phyloP scores from a whole-genome alignment of 2,888 invertebrate species.

The Morinoia aosen region DNA sequence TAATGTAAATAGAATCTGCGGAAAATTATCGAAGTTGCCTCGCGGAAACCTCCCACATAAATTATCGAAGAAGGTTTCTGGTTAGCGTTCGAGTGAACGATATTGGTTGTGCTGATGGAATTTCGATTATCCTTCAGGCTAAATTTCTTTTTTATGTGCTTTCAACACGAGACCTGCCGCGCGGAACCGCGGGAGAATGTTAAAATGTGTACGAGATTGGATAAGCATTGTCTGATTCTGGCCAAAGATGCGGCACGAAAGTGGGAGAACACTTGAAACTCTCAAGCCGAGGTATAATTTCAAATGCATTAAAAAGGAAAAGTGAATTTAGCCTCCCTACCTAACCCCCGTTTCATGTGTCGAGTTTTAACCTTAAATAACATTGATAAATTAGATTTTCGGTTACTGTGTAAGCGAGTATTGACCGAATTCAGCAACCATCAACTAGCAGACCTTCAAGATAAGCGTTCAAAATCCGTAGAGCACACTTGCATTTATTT shows the following conservation, averaged over 20 bases:
- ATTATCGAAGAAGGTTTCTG: constrained; percentile 45
- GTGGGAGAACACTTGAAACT: neutral
- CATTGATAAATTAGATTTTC: too few relatives aligned
- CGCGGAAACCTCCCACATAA: constrained; percentile 38
- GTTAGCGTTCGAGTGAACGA: constrained; percentile 50
- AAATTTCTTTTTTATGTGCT: neutral
- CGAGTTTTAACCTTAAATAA: too few relatives aligned
- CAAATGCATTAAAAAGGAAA: too few relatives aligned
- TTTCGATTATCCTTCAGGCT: constrained; percentile 44
- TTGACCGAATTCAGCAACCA: too few relatives aligned
- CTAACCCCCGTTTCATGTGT: too few relatives aligned
- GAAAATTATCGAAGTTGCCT: constrained; percentile 50
- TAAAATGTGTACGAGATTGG: neutral
- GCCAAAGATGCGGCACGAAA: neutral
- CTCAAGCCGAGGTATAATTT: neutral
- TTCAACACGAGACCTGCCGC: neutral
- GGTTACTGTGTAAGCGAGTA: too few relatives aligned
- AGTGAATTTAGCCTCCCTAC: too few relatives aligned
- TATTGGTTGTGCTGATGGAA: constrained; percentile 51
- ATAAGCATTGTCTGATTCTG: neutral
- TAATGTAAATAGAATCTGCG: constrained; percentile 47
- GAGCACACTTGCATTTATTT: too few relatives aligned
- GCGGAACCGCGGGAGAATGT: neutral
- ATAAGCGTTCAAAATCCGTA: too few relatives aligned
- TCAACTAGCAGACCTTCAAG: too few relatives aligned